Base-by-base conservation (phyloP, 2,888 invertebrate species). In the Lathronympha strigana region DNA sequence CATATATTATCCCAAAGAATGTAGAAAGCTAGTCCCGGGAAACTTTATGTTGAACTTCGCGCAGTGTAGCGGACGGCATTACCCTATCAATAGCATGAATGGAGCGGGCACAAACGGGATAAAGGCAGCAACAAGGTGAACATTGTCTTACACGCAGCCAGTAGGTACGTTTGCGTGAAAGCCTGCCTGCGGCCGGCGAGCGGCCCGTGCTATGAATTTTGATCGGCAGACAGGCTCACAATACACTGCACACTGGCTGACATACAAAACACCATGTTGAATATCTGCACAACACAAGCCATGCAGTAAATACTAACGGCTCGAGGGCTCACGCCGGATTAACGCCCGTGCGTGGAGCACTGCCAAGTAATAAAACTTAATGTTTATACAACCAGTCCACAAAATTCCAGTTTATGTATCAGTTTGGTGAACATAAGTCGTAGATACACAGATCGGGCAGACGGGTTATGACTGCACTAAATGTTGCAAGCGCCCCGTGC, bases 311-410 rank as follows among this genome's bases (percentile, higher is more conserved):
- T 83, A 87, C 84, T 76, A 80, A 79, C 80, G 76, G 84, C 85
- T 81, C 73, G 74, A 80, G 81, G 81, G 83, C 82, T 84, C 77
- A 76, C 75, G 78, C 80, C 81, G 85, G 86, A 84, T 88, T 86
- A 87, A 87, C 85, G 83, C 81, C 81, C 84, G 79, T 83, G 86
- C 87, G 87, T 91, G 91, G 91, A 91, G 88, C 88, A 84, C 80
- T 84, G 91, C 91, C 91, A 91, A 91, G 86, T 88, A 87, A 90
- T 91, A 90, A 91, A 90, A 89, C 87, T 87, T 87, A 83, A 88
- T 90, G 91, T 90, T 90, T 88, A 86, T 87, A 87, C 82, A 83
- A 79, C 81, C 79, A 86, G 83, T 86, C 85, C 79, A 84, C 84
- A 82, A 79, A 80, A 80, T 78, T 80, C 83, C 82, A 81, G 84